phyloP scores from a whole-genome alignment of 2,113 vertebrate genomes.

The Genyomyrus donnyi region DNA sequence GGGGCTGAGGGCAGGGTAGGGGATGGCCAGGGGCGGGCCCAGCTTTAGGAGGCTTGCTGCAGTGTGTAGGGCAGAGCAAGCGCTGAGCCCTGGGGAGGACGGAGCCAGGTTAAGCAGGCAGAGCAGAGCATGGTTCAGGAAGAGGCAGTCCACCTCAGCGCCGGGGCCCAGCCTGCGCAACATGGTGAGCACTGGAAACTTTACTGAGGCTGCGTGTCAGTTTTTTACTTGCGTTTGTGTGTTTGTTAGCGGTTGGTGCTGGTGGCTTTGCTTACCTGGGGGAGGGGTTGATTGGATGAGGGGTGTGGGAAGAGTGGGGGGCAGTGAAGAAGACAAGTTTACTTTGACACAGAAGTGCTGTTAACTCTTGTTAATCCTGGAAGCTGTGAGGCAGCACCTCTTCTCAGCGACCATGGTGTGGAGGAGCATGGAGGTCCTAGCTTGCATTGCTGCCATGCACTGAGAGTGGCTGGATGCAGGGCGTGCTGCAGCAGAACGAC shows the following conservation, averaged over 20 bases:
- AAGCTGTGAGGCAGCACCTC: not conserved
- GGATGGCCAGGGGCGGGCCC: conserved; percentile 41
- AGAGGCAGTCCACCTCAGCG: conserved; percentile 20
- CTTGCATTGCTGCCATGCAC: conserved; percentile 1
- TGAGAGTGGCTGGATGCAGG: conserved; percentile 11
- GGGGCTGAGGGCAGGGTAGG: conserved; percentile 5
- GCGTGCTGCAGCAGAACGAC: not conserved
- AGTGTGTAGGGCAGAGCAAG: conserved; percentile 29
- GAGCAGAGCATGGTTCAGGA: conserved; percentile 39
- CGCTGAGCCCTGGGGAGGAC: conserved; percentile 36
- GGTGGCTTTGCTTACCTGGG: conserved; percentile 36
- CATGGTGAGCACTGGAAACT: conserved; percentile 48
- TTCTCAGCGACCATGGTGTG: not conserved
- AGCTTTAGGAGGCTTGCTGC: conserved; percentile 32
- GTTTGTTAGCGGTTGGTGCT: conserved; percentile 24
- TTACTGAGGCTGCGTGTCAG: not conserved
- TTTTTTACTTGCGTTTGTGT: not conserved
- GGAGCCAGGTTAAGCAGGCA: conserved; percentile 23
- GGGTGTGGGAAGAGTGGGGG: conserved; percentile 20
- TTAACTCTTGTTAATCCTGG: not conserved
- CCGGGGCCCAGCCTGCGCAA: conserved; percentile 22
- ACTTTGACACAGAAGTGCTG: conserved; percentile 22
- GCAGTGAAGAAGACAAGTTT: conserved; percentile 3
- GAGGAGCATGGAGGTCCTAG: not conserved
- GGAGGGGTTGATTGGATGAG: conserved; percentile 12